Evolutionary conservation across 2,888 invertebrate species (phyloP).

Genomic region (Pyrochroa serraticornis): DNA sequence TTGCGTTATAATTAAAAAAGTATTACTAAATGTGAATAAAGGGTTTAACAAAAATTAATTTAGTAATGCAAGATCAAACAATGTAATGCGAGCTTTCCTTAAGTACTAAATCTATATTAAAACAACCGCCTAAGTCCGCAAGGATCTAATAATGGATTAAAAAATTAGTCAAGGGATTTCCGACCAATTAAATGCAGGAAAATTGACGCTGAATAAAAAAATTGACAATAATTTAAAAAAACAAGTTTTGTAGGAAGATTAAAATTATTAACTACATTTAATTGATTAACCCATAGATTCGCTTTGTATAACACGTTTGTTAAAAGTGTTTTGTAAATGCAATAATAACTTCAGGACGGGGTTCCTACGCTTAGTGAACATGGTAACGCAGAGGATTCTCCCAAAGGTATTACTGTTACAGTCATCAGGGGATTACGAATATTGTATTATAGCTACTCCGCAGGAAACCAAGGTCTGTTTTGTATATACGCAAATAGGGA

Average conservation of each 20-base stretch:
- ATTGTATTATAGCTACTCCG: conserved; percentile 45
- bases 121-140: conserved; percentile 21
- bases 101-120: conserved; percentile 29
- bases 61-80: conserved; percentile 28
- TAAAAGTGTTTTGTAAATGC: conserved; percentile 44
- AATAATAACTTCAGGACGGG: conserved; percentile 46
- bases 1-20: conserved; percentile 2
- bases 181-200: background rate
- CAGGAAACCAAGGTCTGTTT: conserved; percentile 25
- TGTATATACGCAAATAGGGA: background rate
- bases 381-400: conserved; percentile 46
- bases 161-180: background rate
- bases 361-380: conserved; percentile 50
- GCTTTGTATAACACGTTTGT: conserved; percentile 24
- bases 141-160: conserved; percentile 22
- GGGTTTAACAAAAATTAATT: conserved; percentile 10
- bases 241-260: background rate
- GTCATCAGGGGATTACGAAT: conserved; percentile 49
- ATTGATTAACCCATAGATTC: background rate
- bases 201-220: background rate
- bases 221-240: background rate
- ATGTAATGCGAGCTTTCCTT: conserved; percentile 25
- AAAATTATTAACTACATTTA: conserved; percentile 1
- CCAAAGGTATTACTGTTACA: conserved; percentile 43
- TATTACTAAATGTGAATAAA: conserved; percentile 1